Evolutionary conservation across 2,888 invertebrate species (phyloP), one percentile per base, ranked within the genome.

Genomic region (Andrena haemorrhoa): DNA sequence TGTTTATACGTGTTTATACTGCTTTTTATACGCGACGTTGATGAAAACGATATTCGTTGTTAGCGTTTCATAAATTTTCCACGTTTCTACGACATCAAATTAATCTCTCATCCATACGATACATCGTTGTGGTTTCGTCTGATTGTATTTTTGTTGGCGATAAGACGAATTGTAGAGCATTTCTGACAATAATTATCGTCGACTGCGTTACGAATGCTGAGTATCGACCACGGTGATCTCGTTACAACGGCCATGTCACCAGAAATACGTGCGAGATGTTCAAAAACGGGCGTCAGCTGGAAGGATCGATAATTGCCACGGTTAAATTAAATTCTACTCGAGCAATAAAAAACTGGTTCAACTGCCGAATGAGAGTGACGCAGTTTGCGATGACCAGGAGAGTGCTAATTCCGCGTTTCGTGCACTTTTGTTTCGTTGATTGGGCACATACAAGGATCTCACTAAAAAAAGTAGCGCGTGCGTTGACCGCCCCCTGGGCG

Each of bases 1-100:
- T 76, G 65, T 76, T 82, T 81, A 41, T 70, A 82, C 73, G 49
- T 69, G 31, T 82, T 82, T 81, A 35, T 82, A 82, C 69, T 23
- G 81, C 69, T 82, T 81, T 79, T 82, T 81, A 76, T 73, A 81
- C 65, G n/a, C 60, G 2, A 49, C 41, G 35, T 29, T 23, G 8
- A 65, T 33, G 35, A 20, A 26, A 53, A 63, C n/a, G 20, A 29
- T 33, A 70, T 53, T 16, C 23, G 20, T 56, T 53, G 20, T 20
- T 53, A 68, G 16, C 1, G 10, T 69, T 82, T 75, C 23, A 61
- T 64, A 33, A 64, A 49, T 53, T 82, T 79, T 81, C 33, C 49
- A 78, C 26, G 10, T 66, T 81, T 81, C 68, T 82, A 81, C 47
- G 33, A 47, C 26, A 12, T 66, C 7, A 10, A n/a, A 56, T 58